Base-by-base conservation (phyloP, 53 echinoderm and acorn worm genomes). In the Henricia sp. region DNA sequence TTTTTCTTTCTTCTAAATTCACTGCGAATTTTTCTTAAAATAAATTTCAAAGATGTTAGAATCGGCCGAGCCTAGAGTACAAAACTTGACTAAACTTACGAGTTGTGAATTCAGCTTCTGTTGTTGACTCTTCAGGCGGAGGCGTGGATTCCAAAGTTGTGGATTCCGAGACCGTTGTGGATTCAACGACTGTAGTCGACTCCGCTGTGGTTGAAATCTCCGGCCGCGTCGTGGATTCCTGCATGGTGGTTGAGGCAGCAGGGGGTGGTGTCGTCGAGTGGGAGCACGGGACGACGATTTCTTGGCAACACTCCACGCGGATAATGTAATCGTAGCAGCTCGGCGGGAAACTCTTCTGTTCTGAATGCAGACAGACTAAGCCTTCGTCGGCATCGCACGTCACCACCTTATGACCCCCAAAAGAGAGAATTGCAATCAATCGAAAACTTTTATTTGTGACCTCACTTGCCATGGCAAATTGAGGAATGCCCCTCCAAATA, bases 241-340 rank as follows among this genome's bases (percentile, higher is more conserved):
- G 8, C 23, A 27, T 24, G 29, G 58, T 58, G 14, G 58, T 58
- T 58, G 58, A 58, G 2, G 25, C 56, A 1, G n/a, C n/a, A n/a
- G n/a, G n/a, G 44, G 44, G 44, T 44, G 13, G 44, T 9, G 44
- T 63, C 65, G 30, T 65, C 30, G 11, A 36, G 0, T 35, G n/a
- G 30, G 2, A 19, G 54, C 80, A 80, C 0, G 80, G 80, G 21
- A 80, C 38, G 21, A 46, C 62, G 13, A 64, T 59, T 9, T 85
- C 74, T 1, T 74, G 32, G 74, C 86, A 85, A 29, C 86, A 85
- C 21, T 73, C 36, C 2, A 85, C 60, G 6, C 86, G 86, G 68
- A 85, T 85, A 46, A 50, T 74, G 86, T 85, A 85, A 24, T 85
- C 86, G 10, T 52, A 60, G 64, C 86, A 85, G 46, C 73, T 35